Base-by-base conservation (phyloP, 1,140 invertebrate species). In the Bicyclus anynana region DNA sequence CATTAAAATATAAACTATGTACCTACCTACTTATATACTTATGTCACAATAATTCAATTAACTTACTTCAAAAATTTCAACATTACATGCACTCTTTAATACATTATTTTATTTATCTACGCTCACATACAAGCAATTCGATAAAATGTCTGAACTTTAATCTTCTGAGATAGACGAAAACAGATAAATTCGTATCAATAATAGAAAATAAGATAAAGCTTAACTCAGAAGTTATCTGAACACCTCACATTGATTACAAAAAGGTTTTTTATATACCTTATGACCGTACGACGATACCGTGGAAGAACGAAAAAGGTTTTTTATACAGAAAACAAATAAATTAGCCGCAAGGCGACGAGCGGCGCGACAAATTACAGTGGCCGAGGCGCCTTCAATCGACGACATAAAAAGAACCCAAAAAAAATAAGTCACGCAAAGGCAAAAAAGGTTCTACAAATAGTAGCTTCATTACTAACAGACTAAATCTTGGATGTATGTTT, bases 331-430 rank as follows among this genome's bases (percentile, higher is more conserved):
- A 44, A 44, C 40, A 49, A 53, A 48, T 48, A 44, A 44, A 44
- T 44, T 44, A 44, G 17, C 17, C 40, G n/a, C 5, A 44, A 18
- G 40, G 40, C 57, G 48, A 33, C 18, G 53, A 56, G 46, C 66
- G 57, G 49, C 60, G 62, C 52, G 69, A 82, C 75, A 80, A 80
- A 82, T 80, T 80, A 75, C 53, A 73, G 59, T 40, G 53, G 35
- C 59, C 59, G 40, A 59, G 73, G 69, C 70, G 72, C 71, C 72
- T 59, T 18, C 57, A 44, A 44, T 44, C 40, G n/a, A 20, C 40
- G 40, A 17, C 40, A 16, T 60, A 64, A 59, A 62, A 60, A 66
- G 49, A 68, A 55, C 33, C 37, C 37, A 54, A 53, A 74, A 70
- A 74, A 72, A 67, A 66, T 71, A 69, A 77, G 72, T 80, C 75